Conservation (phyloP, 2,113 vertebrate genomes). For the Bubalus kerabau region DNA sequence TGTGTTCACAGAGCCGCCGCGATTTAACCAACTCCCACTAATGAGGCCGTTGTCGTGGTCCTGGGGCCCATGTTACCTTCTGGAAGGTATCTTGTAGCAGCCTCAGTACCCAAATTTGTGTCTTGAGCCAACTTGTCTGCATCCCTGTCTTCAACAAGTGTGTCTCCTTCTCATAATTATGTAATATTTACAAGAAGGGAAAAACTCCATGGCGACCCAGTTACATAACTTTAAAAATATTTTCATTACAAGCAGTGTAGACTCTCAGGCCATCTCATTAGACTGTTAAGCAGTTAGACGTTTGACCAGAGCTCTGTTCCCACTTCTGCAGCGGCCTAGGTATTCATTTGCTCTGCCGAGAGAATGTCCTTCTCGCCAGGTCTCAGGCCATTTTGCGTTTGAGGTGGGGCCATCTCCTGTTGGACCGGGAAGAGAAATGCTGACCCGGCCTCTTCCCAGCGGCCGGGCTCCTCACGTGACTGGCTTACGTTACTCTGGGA, state of each 20-base stretch:
- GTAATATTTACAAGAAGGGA: constrained; percentile 71
- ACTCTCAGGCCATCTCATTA: constrained; percentile 20
- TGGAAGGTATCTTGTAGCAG: not conserved
- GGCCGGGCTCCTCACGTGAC: fast-evolving
- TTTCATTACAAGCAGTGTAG: constrained; percentile 62
- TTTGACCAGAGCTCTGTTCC: constrained; percentile 43
- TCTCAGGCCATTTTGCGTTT: not conserved
- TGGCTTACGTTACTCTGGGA: not conserved
- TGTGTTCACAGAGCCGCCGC: not conserved
- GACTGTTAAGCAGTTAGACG: constrained; percentile 34
- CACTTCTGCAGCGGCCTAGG: not conserved
- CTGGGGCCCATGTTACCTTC: constrained; percentile 2
- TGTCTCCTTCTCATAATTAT: constrained; percentile 52
- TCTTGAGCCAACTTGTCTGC: constrained; percentile 36
- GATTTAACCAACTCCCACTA: not conserved
- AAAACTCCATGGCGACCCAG: constrained; percentile 72
- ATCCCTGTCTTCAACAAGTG: constrained; percentile 35
- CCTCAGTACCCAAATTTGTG: not conserved
- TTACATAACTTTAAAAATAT: constrained; percentile 72
- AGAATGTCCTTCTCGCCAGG: not conserved
- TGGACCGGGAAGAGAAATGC: not conserved
- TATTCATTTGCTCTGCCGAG: not conserved
- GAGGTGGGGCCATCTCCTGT: not conserved
- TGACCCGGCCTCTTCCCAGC: not conserved
- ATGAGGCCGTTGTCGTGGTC: not conserved